Conservation (phyloP, 2,797 vertebrate genomes). For the Spea hammondii region DNA sequence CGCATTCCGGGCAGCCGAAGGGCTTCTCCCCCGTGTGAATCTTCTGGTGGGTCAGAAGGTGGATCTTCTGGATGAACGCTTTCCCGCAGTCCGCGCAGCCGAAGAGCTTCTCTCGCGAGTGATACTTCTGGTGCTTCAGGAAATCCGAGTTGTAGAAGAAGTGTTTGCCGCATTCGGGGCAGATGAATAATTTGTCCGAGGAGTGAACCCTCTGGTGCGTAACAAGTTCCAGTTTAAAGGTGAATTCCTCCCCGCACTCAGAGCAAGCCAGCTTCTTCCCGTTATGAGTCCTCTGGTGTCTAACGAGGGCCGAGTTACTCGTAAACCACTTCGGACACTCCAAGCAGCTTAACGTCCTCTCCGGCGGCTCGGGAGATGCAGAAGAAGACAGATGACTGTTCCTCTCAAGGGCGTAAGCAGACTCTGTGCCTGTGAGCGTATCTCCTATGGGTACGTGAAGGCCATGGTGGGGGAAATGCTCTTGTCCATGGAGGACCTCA, state of each 20-base stretch:
- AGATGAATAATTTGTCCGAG: conserved; percentile 13
- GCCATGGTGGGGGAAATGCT: no score
- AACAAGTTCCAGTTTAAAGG: conserved; percentile 9
- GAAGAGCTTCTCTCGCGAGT: conserved; percentile 25
- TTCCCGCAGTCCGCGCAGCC: conserved; percentile 2
- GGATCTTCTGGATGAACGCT: neutral
- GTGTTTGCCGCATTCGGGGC: conserved; percentile 20
- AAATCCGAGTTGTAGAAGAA: conserved; percentile 2
- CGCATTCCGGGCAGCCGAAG: neutral
- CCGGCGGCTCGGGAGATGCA: neutral
- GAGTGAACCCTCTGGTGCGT: conserved; percentile 24
- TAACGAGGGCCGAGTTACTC: neutral
- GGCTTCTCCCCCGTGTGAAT: neutral
- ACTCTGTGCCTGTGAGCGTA: neutral
- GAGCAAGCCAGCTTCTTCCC: conserved; percentile 23
- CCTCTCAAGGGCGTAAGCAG: neutral
- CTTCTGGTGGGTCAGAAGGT: conserved; percentile 1
- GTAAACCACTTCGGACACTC: conserved; percentile 26
- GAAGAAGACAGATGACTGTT: neutral
- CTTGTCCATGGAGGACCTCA: no score
- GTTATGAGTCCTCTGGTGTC: conserved; percentile 24
- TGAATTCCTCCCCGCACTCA: conserved; percentile 20
- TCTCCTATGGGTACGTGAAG: neutral
- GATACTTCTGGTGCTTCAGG: conserved; percentile 21
- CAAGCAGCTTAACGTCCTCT: conserved; percentile 17